phyloP scores from a whole-genome alignment of 2,113 vertebrate species.

The Chloroceryle aenea region DNA sequence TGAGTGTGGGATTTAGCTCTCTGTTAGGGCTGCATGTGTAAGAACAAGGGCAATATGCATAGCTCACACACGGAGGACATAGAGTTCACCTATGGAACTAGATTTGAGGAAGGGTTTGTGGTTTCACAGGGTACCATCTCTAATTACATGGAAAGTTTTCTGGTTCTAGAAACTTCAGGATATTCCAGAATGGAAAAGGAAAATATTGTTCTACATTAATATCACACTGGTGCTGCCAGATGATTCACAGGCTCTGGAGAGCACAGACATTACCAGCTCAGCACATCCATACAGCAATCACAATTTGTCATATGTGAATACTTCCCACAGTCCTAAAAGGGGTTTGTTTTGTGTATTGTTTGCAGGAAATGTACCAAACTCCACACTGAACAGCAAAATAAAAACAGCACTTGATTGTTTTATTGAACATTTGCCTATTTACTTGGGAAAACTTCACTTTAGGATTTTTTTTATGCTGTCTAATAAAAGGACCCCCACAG shows the following conservation, averaged over 20 bases:
- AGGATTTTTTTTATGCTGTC: background rate
- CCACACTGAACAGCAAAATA: slow-evolving; percentile 26
- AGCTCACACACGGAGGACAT: background rate
- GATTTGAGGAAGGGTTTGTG: background rate
- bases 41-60: background rate
- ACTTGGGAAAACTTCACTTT: slow-evolving; percentile 53
- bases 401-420: slow-evolving; percentile 47
- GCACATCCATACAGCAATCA: slow-evolving; percentile 64
- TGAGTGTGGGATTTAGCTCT: background rate
- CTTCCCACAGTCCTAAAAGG: slow-evolving; percentile 57
- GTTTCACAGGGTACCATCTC: background rate
- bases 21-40: background rate
- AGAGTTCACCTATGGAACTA: background rate
- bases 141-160: background rate
- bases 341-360: slow-evolving; percentile 58
- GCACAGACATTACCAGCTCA: slow-evolving; percentile 65
- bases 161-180: background rate
- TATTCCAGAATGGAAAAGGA: background rate
- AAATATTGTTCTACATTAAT: slow-evolving; percentile 42
- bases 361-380: slow-evolving; percentile 47
- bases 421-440: slow-evolving; percentile 31
- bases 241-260: slow-evolving; percentile 64
- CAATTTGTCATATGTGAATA: slow-evolving; percentile 69
- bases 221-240: slow-evolving; percentile 24
- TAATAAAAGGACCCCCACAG: slow-evolving; percentile 65